Conservation (phyloP, 2,888 invertebrate genomes). For the Ochropleura plecta region DNA sequence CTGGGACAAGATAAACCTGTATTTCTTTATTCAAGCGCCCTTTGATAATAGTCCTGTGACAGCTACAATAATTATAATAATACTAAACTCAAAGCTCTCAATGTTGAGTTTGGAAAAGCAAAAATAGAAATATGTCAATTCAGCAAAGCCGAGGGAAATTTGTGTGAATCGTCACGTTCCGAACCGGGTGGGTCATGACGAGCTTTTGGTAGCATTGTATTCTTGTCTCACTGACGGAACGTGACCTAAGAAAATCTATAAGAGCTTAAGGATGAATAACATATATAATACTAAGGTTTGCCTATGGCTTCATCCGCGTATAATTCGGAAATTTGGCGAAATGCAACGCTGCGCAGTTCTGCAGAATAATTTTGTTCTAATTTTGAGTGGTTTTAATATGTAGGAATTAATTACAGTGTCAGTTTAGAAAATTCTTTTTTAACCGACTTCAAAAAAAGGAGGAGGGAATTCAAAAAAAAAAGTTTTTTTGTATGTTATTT, state of each 20-base stretch:
- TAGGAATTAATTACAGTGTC: too few species aligned
- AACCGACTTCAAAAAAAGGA: too few species aligned
- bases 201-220: not conserved
- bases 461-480: too few species aligned
- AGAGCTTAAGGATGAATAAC: not conserved
- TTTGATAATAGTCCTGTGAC: not conserved
- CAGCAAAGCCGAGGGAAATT: constrained; percentile 1
- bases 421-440: too few species aligned
- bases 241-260: constrained; percentile 3
- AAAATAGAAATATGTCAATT: constrained; percentile 12
- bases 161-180: constrained; percentile 30
- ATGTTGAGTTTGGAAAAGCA: not conserved
- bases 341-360: too few species aligned
- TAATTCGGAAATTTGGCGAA: not conserved
- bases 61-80: not conserved
- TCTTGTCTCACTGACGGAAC: constrained; percentile 2
- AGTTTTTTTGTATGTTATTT: too few species aligned
- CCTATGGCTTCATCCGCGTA: not conserved
- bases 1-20: not conserved
- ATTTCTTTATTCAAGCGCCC: not conserved
- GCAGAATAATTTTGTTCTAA: too few species aligned
- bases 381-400: too few species aligned
- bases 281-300: not conserved
- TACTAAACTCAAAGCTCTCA: not conserved
- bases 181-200: not conserved